Evolutionary conservation across 1,140 invertebrate species (phyloP).

Genomic region (Zaprionus inermis): DNA sequence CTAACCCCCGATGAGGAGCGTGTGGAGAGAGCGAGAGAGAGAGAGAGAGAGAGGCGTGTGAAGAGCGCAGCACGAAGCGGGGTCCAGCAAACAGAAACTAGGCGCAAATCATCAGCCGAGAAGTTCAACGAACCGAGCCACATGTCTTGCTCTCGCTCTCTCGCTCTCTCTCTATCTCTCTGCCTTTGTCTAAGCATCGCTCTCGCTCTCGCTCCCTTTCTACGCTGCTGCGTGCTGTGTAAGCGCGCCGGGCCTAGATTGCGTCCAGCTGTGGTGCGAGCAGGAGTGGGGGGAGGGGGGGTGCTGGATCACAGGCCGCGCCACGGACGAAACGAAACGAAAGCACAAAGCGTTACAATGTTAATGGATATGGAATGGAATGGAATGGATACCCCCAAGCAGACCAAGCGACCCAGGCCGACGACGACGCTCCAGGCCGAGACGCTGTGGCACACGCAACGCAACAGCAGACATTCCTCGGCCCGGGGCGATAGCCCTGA

Average conservation of each 20-base stretch:
- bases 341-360: constrained; percentile 69
- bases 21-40: constrained; percentile 18
- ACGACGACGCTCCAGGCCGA: constrained; percentile 5
- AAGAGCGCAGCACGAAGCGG: background rate
- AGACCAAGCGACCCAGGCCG: constrained; percentile 1
- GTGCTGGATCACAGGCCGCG: constrained; percentile 44
- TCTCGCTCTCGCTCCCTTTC: background rate
- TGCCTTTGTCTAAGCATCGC: constrained; percentile 24
- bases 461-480: constrained; percentile 16
- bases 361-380: constrained; percentile 67
- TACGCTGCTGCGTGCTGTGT: constrained; percentile 9
- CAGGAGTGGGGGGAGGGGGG: background rate
- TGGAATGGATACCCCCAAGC: constrained; percentile 58
- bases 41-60: background rate
- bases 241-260: constrained; percentile 52
- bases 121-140: constrained; percentile 71
- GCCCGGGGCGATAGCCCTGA: constrained; percentile 8
- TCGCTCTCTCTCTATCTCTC: constrained; percentile 29
- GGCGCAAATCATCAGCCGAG: constrained; percentile 66
- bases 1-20: constrained; percentile 57
- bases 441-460: constrained; percentile 9
- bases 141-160: constrained; percentile 37
- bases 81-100: constrained; percentile 47
- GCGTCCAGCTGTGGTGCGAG: constrained; percentile 35
- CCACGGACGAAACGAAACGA: constrained; percentile 51